Conservation (phyloP, 2,888 invertebrate species). For the Chaitophorus viminalis region DNA sequence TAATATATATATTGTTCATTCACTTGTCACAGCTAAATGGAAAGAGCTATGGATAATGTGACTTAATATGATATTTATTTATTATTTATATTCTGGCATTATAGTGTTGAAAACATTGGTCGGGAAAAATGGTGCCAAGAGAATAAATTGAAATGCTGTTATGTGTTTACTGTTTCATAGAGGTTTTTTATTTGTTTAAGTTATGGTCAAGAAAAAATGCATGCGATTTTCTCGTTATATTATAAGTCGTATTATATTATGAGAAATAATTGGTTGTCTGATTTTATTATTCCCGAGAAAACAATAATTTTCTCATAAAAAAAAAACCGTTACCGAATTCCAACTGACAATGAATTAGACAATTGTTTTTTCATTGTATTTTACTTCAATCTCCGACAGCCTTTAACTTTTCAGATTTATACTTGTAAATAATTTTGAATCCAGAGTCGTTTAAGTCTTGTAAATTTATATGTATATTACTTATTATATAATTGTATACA, state of each 20-base stretch:
- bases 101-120: constrained; percentile 14
- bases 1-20: constrained; percentile 20
- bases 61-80: constrained; percentile 42
- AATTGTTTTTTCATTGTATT: constrained; percentile 5
- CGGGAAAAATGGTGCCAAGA: constrained; percentile 42
- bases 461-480: too few species aligned
- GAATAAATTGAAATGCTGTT: constrained; percentile 18
- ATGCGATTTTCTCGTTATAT: constrained; percentile 36
- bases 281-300: constrained; percentile 45
- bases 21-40: constrained; percentile 35
- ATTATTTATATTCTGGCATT: constrained; percentile 3
- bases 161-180: constrained; percentile 28
- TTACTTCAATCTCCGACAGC: not conserved
- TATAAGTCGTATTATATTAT: constrained; percentile 24
- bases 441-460: too few species aligned
- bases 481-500: too few species aligned
- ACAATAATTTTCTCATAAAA: constrained; percentile 36
- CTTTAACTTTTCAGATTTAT: too few species aligned
- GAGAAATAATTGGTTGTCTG: constrained; percentile 48
- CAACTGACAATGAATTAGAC: constrained; percentile 1
- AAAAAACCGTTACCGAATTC: constrained; percentile 47
- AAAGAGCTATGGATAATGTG: constrained; percentile 21
- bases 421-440: too few species aligned
- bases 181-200: constrained; percentile 8
- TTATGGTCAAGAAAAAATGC: constrained; percentile 24